phyloP scores from a whole-genome alignment of 2,888 invertebrate genomes.

The Hetaerina titia region DNA sequence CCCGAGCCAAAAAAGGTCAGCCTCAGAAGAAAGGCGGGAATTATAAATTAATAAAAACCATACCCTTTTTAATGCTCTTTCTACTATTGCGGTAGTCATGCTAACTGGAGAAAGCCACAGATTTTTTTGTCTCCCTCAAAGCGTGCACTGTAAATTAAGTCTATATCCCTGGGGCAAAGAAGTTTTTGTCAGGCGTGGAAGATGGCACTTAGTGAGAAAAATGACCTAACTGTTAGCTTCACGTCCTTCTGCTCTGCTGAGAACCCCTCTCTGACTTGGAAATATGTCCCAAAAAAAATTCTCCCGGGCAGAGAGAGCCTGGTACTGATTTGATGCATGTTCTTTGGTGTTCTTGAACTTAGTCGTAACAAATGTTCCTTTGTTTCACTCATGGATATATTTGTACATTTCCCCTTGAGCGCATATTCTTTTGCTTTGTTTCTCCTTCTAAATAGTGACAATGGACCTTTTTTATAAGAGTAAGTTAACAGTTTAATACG shows the following conservation, averaged over 20 bases:
- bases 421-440: too few relatives aligned
- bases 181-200: slow-evolving; percentile 19
- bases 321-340: neutral
- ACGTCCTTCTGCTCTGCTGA: neutral
- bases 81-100: neutral
- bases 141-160: neutral
- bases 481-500: too few relatives aligned
- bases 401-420: too few relatives aligned
- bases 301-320: neutral
- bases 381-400: too few relatives aligned
- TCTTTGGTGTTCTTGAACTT: too few relatives aligned
- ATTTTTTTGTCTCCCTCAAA: neutral
- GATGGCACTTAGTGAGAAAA: slow-evolving; percentile 14
- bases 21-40: neutral
- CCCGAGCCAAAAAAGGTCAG: slow-evolving; percentile 55
- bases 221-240: neutral
- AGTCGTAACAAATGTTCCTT: too few relatives aligned
- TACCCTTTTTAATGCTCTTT: neutral
- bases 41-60: neutral
- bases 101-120: neutral
- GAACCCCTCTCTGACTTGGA: neutral
- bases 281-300: neutral
- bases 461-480: too few relatives aligned
- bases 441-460: too few relatives aligned
- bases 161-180: neutral